Evolutionary conservation across 2,113 vertebrate species (phyloP).

Genomic region (Pygoscelis adeliae): DNA sequence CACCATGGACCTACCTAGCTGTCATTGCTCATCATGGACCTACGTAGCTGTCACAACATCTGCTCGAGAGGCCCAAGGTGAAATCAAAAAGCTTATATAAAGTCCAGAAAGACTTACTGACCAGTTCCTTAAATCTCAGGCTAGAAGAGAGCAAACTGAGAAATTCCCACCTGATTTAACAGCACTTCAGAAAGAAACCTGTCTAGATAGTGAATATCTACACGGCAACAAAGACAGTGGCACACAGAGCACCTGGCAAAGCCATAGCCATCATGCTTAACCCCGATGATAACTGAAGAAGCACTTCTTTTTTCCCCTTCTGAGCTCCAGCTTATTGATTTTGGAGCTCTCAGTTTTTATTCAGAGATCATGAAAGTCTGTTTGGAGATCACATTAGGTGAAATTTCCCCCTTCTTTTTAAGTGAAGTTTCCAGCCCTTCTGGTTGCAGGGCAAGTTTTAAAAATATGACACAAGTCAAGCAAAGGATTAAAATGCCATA

Average conservation of each 20-base stretch:
- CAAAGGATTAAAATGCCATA: background rate
- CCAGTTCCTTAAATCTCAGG: background rate
- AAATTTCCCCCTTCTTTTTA: background rate
- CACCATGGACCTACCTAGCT: background rate
- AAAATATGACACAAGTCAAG: background rate
- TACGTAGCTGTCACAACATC: background rate
- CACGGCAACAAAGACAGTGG: background rate
- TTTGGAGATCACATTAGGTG: background rate
- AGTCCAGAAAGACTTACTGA: background rate
- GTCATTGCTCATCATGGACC: too few species aligned
- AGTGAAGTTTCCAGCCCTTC: background rate
- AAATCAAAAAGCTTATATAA: background rate
- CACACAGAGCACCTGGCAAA: background rate
- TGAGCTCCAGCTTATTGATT: background rate
- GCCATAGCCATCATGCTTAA: background rate
- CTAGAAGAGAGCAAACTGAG: background rate
- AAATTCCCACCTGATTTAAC: background rate
- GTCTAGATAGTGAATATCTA: background rate
- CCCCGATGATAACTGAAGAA: background rate
- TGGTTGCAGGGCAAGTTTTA: background rate
- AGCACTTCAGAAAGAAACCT: background rate
- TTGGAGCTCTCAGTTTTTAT: background rate
- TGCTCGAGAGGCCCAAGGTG: background rate
- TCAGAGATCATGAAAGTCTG: background rate
- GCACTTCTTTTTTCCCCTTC: background rate